Evolutionary conservation across 1,140 invertebrate species (phyloP).

Genomic region (Penaeus vannamei): DNA sequence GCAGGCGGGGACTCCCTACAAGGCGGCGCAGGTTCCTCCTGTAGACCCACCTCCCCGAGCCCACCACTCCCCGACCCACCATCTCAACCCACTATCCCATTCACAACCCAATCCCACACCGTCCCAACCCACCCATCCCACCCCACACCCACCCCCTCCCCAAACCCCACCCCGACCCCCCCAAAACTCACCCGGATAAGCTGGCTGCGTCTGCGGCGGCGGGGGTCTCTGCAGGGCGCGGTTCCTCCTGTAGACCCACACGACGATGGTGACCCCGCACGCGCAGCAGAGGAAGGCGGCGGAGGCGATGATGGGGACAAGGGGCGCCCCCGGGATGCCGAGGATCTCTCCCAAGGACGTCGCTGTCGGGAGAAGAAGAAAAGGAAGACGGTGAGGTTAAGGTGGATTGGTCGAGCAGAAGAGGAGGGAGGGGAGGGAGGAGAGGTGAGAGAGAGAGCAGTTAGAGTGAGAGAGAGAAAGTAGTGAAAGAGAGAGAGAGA

Average conservation of each 20-base stretch:
- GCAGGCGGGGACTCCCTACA: not conserved
- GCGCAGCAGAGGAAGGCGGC: slow-evolving; percentile 74
- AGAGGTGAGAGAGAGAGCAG: no score
- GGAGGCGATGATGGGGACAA: slow-evolving; percentile 79
- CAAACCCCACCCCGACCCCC: not conserved
- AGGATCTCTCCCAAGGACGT: slow-evolving; percentile 81
- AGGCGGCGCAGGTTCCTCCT: slow-evolving; percentile 76
- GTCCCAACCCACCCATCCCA: not conserved
- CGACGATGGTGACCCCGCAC: slow-evolving; percentile 79
- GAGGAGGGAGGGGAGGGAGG: no score
- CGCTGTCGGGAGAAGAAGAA: slow-evolving; percentile 74
- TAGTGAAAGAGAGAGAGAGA: not conserved
- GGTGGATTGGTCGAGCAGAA: no score
- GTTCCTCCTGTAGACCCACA: slow-evolving; percentile 80
- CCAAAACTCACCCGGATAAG: slow-evolving; percentile 48
- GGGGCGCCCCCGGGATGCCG: slow-evolving; percentile 83
- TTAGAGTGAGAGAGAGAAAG: not conserved
- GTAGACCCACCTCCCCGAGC: no score
- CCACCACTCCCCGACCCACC: not conserved
- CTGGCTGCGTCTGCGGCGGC: slow-evolving; percentile 35
- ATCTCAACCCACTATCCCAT: not conserved
- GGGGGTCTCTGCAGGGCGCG: slow-evolving; percentile 72
- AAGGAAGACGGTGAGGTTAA: not conserved
- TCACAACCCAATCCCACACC: no score
- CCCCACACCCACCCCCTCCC: not conserved